Evolutionary conservation across 2,888 invertebrate species (phyloP).

Genomic region (Drosophila subquinaria): DNA sequence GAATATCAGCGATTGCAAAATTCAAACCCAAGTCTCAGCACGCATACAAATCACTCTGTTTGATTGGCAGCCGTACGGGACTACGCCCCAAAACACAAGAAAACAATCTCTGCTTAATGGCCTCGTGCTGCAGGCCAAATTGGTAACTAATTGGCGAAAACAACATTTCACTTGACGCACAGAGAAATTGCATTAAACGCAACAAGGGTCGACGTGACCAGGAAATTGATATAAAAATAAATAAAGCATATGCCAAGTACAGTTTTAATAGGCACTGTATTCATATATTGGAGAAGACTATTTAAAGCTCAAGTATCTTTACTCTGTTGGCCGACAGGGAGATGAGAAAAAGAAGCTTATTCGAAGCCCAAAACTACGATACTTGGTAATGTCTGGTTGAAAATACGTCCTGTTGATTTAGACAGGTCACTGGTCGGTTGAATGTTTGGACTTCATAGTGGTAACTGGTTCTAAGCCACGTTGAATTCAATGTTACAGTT

Average conservation of each 20-base stretch:
- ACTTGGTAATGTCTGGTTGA: neutral
- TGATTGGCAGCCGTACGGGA: conserved; percentile 50
- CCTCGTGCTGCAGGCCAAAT: conserved; percentile 59
- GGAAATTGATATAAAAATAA: conserved; percentile 53
- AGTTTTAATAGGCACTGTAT: conserved; percentile 1
- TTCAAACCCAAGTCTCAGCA: conserved; percentile 33
- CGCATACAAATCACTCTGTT: conserved; percentile 73
- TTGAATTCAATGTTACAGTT: conserved; percentile 55
- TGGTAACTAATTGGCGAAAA: conserved; percentile 78
- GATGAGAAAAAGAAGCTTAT: neutral
- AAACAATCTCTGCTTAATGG: conserved; percentile 72
- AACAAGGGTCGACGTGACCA: conserved; percentile 31
- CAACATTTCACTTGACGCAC: conserved; percentile 69
- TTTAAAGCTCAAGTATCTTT: neutral
- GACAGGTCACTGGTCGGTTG: too few species aligned
- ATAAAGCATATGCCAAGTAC: conserved; percentile 14
- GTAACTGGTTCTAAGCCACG: conserved; percentile 54
- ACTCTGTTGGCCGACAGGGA: neutral
- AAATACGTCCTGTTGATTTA: too few species aligned
- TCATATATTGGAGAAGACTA: neutral
- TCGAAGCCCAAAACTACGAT: too few species aligned
- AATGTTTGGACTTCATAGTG: neutral
- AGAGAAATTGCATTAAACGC: conserved; percentile 59
- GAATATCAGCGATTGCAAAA: conserved; percentile 40
- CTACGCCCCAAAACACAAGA: conserved; percentile 59